phyloP scores from a whole-genome alignment of 2,113 vertebrate species.

The Scomber colias region DNA sequence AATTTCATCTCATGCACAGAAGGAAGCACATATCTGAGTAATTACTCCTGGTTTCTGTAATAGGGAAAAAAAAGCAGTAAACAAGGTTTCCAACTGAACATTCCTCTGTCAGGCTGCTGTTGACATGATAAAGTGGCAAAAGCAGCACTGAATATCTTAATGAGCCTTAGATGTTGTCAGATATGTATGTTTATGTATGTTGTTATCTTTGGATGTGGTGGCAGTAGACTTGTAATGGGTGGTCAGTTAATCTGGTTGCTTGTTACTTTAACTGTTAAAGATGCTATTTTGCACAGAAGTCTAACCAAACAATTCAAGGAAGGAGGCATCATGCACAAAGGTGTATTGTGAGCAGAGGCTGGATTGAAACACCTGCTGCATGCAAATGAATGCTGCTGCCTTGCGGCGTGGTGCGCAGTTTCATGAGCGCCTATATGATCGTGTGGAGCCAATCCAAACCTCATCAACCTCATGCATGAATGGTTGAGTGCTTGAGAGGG shows the following conservation, averaged over 20 bases:
- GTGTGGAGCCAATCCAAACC: background rate
- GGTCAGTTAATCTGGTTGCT: background rate
- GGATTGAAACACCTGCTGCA: constrained; percentile 13
- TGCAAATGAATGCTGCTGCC: constrained; percentile 11
- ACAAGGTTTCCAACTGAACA: background rate
- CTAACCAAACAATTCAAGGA: background rate
- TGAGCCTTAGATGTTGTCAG: too few relatives aligned
- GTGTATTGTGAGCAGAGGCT: background rate
- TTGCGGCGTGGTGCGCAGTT: background rate
- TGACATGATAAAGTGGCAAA: background rate
- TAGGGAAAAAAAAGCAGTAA: background rate
- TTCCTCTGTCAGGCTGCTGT: background rate
- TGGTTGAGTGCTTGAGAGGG: background rate
- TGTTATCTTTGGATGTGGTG: background rate
- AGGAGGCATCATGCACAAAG: background rate
- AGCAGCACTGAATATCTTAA: background rate
- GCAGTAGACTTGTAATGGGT: background rate
- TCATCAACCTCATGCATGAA: background rate
- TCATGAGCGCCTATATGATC: constrained; percentile 18
- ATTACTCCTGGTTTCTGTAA: background rate
- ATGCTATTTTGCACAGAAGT: background rate
- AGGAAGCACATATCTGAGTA: too few relatives aligned
- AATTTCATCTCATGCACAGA: too few relatives aligned
- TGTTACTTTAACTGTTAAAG: background rate
- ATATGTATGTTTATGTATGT: too few relatives aligned